Conservation (phyloP, 2,797 vertebrate genomes). For the Yasuhikotakia modesta region DNA sequence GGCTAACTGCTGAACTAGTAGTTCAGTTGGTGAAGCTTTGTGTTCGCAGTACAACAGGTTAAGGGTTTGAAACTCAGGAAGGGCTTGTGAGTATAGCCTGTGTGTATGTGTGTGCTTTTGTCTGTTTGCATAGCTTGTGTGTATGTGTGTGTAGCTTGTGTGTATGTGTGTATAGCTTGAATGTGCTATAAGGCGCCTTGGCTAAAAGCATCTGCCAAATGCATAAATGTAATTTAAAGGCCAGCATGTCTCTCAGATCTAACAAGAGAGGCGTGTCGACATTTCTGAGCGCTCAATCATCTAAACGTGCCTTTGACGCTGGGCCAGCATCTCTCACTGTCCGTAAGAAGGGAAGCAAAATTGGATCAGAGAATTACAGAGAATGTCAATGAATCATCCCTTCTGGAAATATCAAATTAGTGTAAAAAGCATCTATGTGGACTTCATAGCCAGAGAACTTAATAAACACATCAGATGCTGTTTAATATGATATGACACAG, state of each 20-base stretch:
- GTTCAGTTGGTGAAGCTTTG: too few relatives aligned
- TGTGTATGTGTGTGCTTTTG: too few relatives aligned
- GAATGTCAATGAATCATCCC: slow-evolving; percentile 20
- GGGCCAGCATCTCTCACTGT: slow-evolving; percentile 6
- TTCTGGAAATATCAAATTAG: slow-evolving; percentile 26
- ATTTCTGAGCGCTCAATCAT: neutral
- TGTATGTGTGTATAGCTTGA: too few relatives aligned
- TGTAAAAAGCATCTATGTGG: slow-evolving; percentile 12
- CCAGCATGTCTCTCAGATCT: neutral
- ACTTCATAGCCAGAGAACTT: slow-evolving; percentile 10
- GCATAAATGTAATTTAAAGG: too few relatives aligned
- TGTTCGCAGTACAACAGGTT: too few relatives aligned
- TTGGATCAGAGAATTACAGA: slow-evolving; percentile 18
- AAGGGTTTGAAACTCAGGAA: too few relatives aligned
- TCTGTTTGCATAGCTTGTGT: too few relatives aligned
- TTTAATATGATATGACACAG: slow-evolving; percentile 1
- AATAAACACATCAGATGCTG: slow-evolving; percentile 21
- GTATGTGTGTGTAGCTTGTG: too few relatives aligned
- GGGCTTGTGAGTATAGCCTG: too few relatives aligned
- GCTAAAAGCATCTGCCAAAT: too few relatives aligned
- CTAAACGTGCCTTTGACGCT: slow-evolving; percentile 8
- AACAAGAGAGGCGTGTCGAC: neutral
- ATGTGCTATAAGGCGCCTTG: too few relatives aligned
- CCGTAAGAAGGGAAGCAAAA: slow-evolving; percentile 16
- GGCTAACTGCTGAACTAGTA: too few relatives aligned